Percentiles rank a stretch among this genome's conserved stretches.
Conservation (phyloP, 1,140 invertebrate genomes). For the Pseudomyrmex gracilis region DNA sequence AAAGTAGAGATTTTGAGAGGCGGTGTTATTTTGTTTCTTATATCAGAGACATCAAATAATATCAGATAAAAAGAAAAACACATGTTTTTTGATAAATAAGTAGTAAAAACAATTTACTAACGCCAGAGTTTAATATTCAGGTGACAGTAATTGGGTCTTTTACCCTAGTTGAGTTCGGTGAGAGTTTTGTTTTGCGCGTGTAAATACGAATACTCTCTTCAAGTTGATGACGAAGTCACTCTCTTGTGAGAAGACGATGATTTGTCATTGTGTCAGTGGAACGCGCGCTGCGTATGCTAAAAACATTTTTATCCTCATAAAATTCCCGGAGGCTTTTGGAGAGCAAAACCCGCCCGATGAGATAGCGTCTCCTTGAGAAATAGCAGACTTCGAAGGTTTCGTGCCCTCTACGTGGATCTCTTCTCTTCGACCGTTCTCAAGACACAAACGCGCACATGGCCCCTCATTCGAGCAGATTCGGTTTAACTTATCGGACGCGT, state of each 20-base stretch:
- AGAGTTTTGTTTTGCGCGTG: not conserved
- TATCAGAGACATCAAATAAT: no score
- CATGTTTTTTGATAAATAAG: no score
- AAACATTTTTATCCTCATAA: slow-evolving; percentile 75
- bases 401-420: slow-evolving; percentile 52
- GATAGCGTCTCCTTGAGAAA: slow-evolving; percentile 79
- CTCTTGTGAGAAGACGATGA: not conserved
- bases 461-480: slow-evolving; percentile 67
- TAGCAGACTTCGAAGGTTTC: slow-evolving; percentile 77
- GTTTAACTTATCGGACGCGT: slow-evolving; percentile 77
- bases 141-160: no score
- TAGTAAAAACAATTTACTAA: no score
- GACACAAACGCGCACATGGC: slow-evolving; percentile 82
- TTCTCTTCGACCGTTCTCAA: slow-evolving; percentile 72
- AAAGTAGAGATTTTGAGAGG: no score
- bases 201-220: slow-evolving; percentile 23
- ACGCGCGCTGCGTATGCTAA: slow-evolving; percentile 44
- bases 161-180: not conserved
- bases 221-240: slow-evolving; percentile 31
- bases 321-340: slow-evolving; percentile 78
- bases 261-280: slow-evolving; percentile 44
- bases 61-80: no score
- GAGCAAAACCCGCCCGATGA: slow-evolving; percentile 69
- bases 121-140: no score
- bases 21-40: no score